Evolutionary conservation across 2,113 vertebrate genomes (phyloP).

Genomic region (Bothrops jararaca): DNA sequence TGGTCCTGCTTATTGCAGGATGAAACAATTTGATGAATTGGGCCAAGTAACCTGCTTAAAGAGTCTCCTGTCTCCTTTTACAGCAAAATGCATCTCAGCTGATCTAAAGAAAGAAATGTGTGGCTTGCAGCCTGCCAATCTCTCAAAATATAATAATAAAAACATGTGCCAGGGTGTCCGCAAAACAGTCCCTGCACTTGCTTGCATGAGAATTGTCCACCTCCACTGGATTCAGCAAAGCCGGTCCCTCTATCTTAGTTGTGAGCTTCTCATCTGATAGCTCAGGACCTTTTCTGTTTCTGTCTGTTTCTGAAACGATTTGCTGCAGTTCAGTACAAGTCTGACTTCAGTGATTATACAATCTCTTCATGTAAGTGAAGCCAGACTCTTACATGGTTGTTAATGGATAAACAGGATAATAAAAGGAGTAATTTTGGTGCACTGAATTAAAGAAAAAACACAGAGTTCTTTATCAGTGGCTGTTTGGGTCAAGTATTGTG

Average conservation of each 20-base stretch:
- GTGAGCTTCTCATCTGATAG: not conserved
- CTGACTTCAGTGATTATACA: conserved; percentile 80
- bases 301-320: not conserved
- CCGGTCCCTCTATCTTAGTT: not conserved
- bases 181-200: not conserved
- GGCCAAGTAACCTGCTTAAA: not conserved
- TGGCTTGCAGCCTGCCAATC: not conserved
- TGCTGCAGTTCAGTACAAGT: not conserved
- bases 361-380: not conserved
- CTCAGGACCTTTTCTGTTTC: not conserved
- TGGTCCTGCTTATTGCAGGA: not conserved
- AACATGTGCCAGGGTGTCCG: not conserved
- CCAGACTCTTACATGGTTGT: not conserved
- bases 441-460: not conserved
- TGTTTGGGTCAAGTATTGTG: not conserved
- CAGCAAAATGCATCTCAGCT: not conserved
- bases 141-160: not conserved
- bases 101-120: not conserved
- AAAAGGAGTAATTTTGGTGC: not conserved
- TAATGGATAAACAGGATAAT: not conserved
- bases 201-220: not conserved
- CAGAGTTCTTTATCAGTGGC: not conserved
- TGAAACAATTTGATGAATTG: not conserved
- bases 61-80: not conserved
- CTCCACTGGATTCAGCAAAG: not conserved